A percentile compares a stretch with the other conserved stretches of the same genome.
Conservation (phyloP, 1,140 invertebrate genomes). For the Meloidogyne exigua region DNA sequence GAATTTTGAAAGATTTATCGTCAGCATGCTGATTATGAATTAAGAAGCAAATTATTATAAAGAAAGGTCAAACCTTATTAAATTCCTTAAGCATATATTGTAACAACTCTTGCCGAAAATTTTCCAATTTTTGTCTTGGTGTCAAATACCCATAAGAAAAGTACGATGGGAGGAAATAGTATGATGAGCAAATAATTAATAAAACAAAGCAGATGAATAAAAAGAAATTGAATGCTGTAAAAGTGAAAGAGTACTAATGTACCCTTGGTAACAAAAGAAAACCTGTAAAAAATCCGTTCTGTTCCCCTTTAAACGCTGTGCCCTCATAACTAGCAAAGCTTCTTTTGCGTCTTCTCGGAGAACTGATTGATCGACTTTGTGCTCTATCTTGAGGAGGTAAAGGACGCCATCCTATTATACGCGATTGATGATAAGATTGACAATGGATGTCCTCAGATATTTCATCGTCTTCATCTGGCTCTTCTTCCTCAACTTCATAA, state of each 20-base stretch:
- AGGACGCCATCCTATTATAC: neutral
- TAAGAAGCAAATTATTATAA: neutral
- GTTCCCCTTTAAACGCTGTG: neutral
- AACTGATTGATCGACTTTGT: neutral
- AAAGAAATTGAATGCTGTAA: neutral
- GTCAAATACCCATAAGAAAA: neutral
- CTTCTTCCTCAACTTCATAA: neutral
- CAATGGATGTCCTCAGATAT: neutral
- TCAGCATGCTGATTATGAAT: neutral
- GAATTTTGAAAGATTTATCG: neutral
- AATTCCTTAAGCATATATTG: neutral
- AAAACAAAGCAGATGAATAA: neutral
- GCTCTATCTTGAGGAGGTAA: neutral
- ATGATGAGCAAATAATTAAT: neutral
- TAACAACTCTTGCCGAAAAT: neutral
- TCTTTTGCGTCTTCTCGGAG: neutral
- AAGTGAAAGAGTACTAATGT: neutral
- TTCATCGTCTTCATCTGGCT: neutral
- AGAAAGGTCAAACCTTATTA: neutral
- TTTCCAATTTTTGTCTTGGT: neutral
- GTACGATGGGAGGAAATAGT: neutral
- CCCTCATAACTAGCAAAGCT: neutral
- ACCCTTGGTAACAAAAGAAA: neutral
- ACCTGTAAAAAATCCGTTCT: neutral
- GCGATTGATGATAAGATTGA: neutral